Conservation (phyloP, 2,797 vertebrate genomes). For the Tenualosa ilisha region DNA sequence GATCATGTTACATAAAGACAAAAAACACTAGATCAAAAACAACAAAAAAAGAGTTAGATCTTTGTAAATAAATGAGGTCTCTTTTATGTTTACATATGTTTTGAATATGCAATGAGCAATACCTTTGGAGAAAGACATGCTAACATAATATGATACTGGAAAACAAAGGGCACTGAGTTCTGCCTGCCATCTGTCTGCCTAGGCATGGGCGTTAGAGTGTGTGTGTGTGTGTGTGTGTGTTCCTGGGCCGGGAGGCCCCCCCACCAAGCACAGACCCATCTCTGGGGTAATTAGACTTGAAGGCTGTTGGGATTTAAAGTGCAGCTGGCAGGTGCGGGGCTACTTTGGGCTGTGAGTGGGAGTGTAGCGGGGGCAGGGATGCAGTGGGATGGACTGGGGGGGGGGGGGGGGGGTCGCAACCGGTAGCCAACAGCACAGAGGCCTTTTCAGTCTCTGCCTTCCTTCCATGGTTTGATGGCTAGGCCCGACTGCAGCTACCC, state of each 20-base stretch:
- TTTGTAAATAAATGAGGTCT: neutral
- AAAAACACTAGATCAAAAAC: neutral
- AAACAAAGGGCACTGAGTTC: slow-evolving; percentile 41
- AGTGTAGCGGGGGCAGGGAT: slow-evolving; percentile 25
- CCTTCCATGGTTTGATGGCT: neutral
- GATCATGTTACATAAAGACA: neutral
- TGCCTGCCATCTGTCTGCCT: slow-evolving; percentile 81
- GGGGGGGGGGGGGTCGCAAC: neutral
- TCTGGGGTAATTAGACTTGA: slow-evolving; percentile 81
- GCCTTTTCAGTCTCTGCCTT: slow-evolving; percentile 57
- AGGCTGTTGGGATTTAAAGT: slow-evolving; percentile 73
- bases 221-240: slow-evolving; percentile 23
- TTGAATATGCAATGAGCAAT: neutral
- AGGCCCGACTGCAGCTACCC: neutral
- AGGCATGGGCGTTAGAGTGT: slow-evolving; percentile 68
- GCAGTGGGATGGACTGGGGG: slow-evolving; percentile 1
- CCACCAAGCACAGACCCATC: slow-evolving; percentile 68
- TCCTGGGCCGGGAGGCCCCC: slow-evolving; percentile 63
- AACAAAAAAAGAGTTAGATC: no score
- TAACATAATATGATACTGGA: slow-evolving; percentile 36
- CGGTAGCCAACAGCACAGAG: slow-evolving; percentile 54
- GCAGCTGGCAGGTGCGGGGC: slow-evolving; percentile 83
- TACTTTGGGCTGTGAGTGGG: slow-evolving; percentile 13
- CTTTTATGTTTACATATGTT: neutral
- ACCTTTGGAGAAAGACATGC: neutral